phyloP scores from a whole-genome alignment of 2,888 invertebrate genomes.

The Hymenopus coronatus region DNA sequence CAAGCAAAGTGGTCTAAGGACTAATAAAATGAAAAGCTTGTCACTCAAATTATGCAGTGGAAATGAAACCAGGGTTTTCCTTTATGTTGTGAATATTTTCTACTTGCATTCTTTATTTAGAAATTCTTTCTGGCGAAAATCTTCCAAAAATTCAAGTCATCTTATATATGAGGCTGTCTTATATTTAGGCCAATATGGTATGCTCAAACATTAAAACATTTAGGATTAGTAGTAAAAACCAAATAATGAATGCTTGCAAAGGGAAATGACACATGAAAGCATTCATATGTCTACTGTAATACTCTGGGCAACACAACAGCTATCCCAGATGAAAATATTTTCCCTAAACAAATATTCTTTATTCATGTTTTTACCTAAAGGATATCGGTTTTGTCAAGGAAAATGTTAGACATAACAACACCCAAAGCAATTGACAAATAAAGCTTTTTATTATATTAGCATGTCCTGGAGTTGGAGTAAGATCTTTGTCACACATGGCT shows the following conservation, averaged over 20 bases:
- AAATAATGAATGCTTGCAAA: not conserved
- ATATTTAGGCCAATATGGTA: not conserved
- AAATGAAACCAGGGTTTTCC: too few relatives aligned
- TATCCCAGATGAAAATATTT: not conserved
- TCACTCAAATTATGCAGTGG: too few relatives aligned
- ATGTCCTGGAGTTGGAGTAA: slow-evolving; percentile 11
- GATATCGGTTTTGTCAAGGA: not conserved
- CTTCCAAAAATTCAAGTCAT: too few relatives aligned
- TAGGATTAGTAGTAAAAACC: not conserved
- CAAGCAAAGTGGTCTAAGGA: too few relatives aligned
- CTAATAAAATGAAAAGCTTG: too few relatives aligned
- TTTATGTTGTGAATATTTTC: too few relatives aligned
- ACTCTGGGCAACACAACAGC: not conserved
- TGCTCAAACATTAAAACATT: not conserved
- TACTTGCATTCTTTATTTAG: too few relatives aligned
- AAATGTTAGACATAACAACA: not conserved
- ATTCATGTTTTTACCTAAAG: not conserved
- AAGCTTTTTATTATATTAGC: slow-evolving; percentile 33
- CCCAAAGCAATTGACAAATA: slow-evolving; percentile 31
- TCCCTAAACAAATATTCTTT: not conserved
- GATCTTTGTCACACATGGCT: not conserved
- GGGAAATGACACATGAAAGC: not conserved
- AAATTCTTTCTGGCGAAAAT: too few relatives aligned
- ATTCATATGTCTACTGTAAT: not conserved
- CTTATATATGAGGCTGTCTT: too few relatives aligned